Evolutionary conservation across 2,888 invertebrate genomes (phyloP).

Genomic region (Dromius quadrimaculatus): DNA sequence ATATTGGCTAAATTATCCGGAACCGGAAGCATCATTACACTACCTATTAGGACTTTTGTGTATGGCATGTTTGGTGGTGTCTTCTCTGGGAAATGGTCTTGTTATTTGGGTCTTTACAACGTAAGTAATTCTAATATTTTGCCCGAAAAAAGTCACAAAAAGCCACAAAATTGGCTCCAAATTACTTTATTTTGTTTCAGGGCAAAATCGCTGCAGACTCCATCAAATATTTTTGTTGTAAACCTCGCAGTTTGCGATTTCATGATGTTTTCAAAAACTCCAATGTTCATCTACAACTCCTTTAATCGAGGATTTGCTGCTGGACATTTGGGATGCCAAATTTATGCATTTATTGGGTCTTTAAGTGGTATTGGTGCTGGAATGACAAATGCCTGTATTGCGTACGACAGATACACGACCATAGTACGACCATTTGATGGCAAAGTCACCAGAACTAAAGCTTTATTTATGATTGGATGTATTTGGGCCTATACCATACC

Average conservation of each 20-base stretch:
- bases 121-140: slow-evolving; percentile 71
- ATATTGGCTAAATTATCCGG: slow-evolving; percentile 84
- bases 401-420: slow-evolving; percentile 84
- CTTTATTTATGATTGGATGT: slow-evolving; percentile 77
- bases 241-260: slow-evolving; percentile 88
- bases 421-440: slow-evolving; percentile 88
- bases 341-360: slow-evolving; percentile 81
- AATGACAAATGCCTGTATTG: slow-evolving; percentile 87
- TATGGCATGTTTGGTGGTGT: slow-evolving; percentile 78
- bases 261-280: slow-evolving; percentile 88
- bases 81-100: slow-evolving; percentile 84
- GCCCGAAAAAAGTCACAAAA: no score
- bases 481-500: slow-evolving; percentile 86
- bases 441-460: slow-evolving; percentile 84
- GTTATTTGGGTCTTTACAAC: slow-evolving; percentile 87
- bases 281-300: slow-evolving; percentile 88
- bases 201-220: slow-evolving; percentile 79
- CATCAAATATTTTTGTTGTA: slow-evolving; percentile 87
- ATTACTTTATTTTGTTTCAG: no score
- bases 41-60: slow-evolving; percentile 84
- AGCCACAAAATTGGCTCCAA: no score
- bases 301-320: slow-evolving; percentile 81
- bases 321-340: slow-evolving; percentile 81
- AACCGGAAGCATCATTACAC: slow-evolving; percentile 85
- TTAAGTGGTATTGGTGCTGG: slow-evolving; percentile 84